These are phyloP conservation scores for Caprella mutica DNA, from an alignment of 2,888 invertebrate species.

Conservation along the genomic window DNA sequence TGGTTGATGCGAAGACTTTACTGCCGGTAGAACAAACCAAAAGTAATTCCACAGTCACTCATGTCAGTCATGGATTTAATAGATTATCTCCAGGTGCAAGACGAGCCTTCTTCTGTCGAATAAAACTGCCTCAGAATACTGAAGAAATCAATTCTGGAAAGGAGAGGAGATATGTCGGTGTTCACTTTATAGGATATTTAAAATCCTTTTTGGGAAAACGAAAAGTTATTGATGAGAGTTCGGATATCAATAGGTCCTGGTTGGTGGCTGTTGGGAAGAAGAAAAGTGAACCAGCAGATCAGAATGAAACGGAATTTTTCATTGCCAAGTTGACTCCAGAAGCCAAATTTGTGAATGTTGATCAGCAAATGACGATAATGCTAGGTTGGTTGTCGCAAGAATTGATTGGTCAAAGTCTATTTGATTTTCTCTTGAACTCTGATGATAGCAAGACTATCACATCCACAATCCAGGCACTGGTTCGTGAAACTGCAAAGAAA, in stretches of 20 bases:
- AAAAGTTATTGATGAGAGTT: too few relatives aligned
- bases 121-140: constrained; percentile 39
- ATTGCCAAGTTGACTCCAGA: constrained; percentile 75
- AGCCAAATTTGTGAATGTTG: constrained; percentile 83
- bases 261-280: too few relatives aligned
- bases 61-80: constrained; percentile 58
- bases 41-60: too few relatives aligned
- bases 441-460: constrained; percentile 52
- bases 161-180: constrained; percentile 75
- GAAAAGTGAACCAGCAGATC: too few relatives aligned
- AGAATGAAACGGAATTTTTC: too few relatives aligned
- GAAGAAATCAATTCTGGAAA: background rate
- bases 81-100: constrained; percentile 76
- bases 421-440: constrained; percentile 76
- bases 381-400: constrained; percentile 88
- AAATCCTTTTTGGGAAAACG: too few relatives aligned
- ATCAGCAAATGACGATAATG: constrained; percentile 56
- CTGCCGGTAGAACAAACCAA: too few relatives aligned
- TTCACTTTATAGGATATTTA: constrained; percentile 84
- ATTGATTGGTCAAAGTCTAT: constrained; percentile 78
- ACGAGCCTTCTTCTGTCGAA: constrained; percentile 84
- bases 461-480: background rate
- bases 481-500: background rate
- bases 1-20: constrained; percentile 63
- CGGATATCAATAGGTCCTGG: too few relatives aligned